A percentile compares a stretch with the other conserved stretches of the same genome.
These are phyloP conservation scores for Chalcis sispes DNA, from an alignment of 2,888 invertebrate species.

Conservation along the genomic window DNA sequence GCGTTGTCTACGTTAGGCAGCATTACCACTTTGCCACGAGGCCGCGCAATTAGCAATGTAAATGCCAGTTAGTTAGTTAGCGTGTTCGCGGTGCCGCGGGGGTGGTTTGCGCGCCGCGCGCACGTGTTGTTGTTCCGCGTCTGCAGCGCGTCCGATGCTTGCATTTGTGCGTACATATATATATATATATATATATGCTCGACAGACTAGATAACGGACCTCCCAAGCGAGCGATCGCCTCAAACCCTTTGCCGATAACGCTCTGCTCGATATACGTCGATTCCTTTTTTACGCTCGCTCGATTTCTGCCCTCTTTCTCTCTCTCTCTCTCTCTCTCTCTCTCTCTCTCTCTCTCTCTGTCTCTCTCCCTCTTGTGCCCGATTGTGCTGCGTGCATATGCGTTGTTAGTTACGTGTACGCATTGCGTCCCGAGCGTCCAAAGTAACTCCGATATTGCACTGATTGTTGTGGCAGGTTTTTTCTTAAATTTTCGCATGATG, in stretches of 20 bases:
- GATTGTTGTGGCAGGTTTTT: too few species aligned
- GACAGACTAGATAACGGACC: constrained; percentile 72
- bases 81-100: constrained; percentile 70
- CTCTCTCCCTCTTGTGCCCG: not conserved
- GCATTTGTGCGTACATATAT: not conserved
- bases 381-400: too few species aligned
- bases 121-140: too few species aligned
- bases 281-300: constrained; percentile 55
- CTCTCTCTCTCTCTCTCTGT: not conserved
- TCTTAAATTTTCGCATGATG: too few species aligned
- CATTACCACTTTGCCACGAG: constrained; percentile 66
- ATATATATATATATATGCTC: constrained; percentile 50
- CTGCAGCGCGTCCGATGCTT: too few species aligned
- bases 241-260: constrained; percentile 47
- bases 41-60: constrained; percentile 75
- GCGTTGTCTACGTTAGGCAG: constrained; percentile 72
- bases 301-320: not conserved
- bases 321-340: not conserved
- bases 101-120: constrained; percentile 20
- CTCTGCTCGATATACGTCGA: constrained; percentile 65
- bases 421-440: not conserved
- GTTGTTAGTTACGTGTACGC: too few species aligned
- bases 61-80: constrained; percentile 75
- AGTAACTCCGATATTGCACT: too few species aligned
- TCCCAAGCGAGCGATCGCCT: constrained; percentile 73